Percentiles rank a stretch among this genome's conserved stretches.
phyloP scores from a whole-genome alignment of 2,888 invertebrate genomes.

The Camponotus fellah region DNA sequence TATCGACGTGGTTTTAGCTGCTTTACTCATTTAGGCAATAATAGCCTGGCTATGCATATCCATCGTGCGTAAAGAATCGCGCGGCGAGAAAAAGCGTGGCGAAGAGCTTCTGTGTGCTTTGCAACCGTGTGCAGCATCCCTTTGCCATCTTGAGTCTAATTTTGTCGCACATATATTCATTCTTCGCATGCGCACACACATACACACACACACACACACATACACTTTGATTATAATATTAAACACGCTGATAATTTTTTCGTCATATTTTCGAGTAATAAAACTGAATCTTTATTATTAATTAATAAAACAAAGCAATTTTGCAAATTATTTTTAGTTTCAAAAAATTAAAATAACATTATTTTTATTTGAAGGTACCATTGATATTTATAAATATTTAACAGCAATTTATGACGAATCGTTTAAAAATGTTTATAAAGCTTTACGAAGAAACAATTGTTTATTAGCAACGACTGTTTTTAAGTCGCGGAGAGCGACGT shows the following conservation, averaged over 20 bases:
- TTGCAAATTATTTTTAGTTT: neutral
- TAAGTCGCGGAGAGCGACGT: neutral
- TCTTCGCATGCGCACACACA: neutral
- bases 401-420: neutral
- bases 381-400: neutral
- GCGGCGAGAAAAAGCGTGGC: conserved; percentile 50
- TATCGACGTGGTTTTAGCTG: conserved; percentile 81
- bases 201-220: no score
- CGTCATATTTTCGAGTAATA: neutral
- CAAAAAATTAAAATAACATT: neutral
- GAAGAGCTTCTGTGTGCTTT: conserved; percentile 41
- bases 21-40: conserved; percentile 82
- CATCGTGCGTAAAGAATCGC: conserved; percentile 54
- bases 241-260: conserved; percentile 7
- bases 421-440: neutral
- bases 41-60: conserved; percentile 63
- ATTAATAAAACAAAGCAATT: neutral
- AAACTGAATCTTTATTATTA: neutral
- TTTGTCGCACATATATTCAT: conserved; percentile 24
- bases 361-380: neutral
- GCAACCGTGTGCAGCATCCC: conserved; percentile 30
- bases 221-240: conserved; percentile 35
- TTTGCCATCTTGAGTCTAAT: conserved; percentile 39
- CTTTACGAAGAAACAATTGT: neutral
- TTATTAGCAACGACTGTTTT: neutral